Base-by-base conservation (phyloP, 2,113 vertebrate species). In the Eretmochelys imbricata region DNA sequence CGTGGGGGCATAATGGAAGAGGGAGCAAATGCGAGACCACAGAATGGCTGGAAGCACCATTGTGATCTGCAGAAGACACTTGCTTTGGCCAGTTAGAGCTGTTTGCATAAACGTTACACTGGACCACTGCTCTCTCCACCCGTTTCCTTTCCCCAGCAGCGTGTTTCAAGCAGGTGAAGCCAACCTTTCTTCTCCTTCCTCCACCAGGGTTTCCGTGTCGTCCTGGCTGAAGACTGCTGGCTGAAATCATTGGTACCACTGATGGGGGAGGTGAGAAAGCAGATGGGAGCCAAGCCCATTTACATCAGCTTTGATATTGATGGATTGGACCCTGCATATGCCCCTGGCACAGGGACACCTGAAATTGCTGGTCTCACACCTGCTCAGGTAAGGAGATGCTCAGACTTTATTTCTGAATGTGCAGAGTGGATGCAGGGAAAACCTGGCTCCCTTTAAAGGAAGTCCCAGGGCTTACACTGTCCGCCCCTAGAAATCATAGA, bases 301-400 rank as follows among this genome's bases (percentile, higher is more conserved):
- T 99, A 99, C 84, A 98, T 99, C 96, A 99, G 99, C 94, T 99
- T 99, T 3, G 99, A 99, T 51, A 99, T 99, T 0, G 99, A 99
- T 0, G 98, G 98, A 72, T 96, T 99, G 5, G 99, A 99, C 86
- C 99, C 99, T 0, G 98, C 99, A 0, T 99, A 98, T 0, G 99
- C 99, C 8, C 99, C 99, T 0, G 99, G 99, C 57, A 99, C 99
- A 0, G 99, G 99, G 10, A 99, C 99, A 0, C 99, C 99, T 0
- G 99, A 99, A 98, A 98, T 99, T 4, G 99, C 99, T 0, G 99
- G 99, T 5, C 99, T 99, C 19, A 99, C 99, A 1, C 98, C 99
- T 1, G 98, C 97, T 4, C 99, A 99, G 99, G 99, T 99, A 94
- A 97, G 85, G 48, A 57, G 22, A 12, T 13, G 9, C 59, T 2